Base-by-base conservation (phyloP, 2,888 invertebrate species). In the Aspidiotus destructor region DNA sequence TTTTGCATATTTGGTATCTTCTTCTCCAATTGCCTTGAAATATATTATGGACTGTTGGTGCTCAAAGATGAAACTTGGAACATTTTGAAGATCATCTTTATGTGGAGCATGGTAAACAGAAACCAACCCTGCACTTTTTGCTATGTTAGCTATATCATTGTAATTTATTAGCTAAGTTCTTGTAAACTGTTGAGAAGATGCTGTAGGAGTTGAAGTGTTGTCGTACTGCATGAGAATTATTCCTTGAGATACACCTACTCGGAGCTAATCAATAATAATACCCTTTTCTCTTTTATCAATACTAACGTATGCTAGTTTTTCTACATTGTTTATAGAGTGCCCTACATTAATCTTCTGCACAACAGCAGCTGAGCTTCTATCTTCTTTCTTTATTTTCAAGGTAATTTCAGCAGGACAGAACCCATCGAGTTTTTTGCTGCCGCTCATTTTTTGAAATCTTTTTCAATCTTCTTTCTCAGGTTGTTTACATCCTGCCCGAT, bases 21-120 rank as follows among this genome's bases (percentile, higher is more conserved):
- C 7, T 7, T 52, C 15, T 62, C 62, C 62, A 52, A 28, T 8
- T 9, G 13, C 17, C 40, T 62, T 62, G 40, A 52, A 62, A 62
- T 28, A 40, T 7, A 62, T 13, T 8, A 62, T 52, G 8, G 53
- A 0, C 28, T 62, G 15, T 13, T 52, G 11, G 40, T 62, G 28
- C 11, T 62, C 41, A 41, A 17, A 13, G 9, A 13, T 9, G 52
- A 62, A 62, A 28, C 28, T 28, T 5, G 5, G 5, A 28, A 28
- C 28, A 28, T 28, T 28, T 28, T 28, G 28, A 28, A 5, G 28
- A 5, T 28, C 28, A 28, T 28, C 28, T 28, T 3, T 5, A 28
- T 28, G 5, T 28, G 28, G 28, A 28, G 28, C 28, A 28, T 28
- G 28, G 28, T 28, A 28, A 28, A 28, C 28, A 28, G 28, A 28